Base-by-base conservation (phyloP, 2,888 invertebrate genomes). In the Calameuta filiformis region DNA sequence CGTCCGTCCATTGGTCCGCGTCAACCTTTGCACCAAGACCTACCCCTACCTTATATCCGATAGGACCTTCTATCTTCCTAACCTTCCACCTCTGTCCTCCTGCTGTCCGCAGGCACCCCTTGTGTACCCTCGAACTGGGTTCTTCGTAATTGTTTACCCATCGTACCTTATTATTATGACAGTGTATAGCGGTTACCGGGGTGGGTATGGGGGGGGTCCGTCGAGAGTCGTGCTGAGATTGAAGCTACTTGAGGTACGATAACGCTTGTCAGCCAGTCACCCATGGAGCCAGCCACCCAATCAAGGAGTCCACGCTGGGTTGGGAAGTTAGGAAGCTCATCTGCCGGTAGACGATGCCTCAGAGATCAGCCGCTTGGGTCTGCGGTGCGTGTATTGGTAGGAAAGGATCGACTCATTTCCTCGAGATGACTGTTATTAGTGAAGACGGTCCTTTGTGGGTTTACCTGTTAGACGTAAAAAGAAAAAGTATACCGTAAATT, bases 151-250 rank as follows among this genome's bases (percentile, higher is more conserved):
- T 85, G 83, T 85, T 83, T 82, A 79, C 79, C 81, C 82, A 81
- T 81, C 78, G 75, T 81, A 71, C 81, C 82, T 82, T 83, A 81
- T 82, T 85, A 85, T 86, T 84, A 83, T 83, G 81, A 82, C 82
- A 82, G 80, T 81, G 79, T 79, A 81, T 71, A 76, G 78, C 75
- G 77, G 79, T 80, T 78, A 76, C 78, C 37, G 74, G 34, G 80
- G 69, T 12, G 75, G 77, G 78, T 75, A 23, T 33, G 35, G 76
- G 40, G 56, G 23, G 56, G 6, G 15, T 15, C 31, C 34, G 35
- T 35, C 31, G 69, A 31, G 69, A 56, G 56, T 56, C 56, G 9
- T 56, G 56, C 56, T 56, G 56, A 56, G 56, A 56, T 56, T 56
- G 9, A 56, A 56, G 23, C 56, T 56, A 56, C 56, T 56, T 23